Conservation (phyloP, 2,113 vertebrate species). For the Oreochromis niloticus region DNA sequence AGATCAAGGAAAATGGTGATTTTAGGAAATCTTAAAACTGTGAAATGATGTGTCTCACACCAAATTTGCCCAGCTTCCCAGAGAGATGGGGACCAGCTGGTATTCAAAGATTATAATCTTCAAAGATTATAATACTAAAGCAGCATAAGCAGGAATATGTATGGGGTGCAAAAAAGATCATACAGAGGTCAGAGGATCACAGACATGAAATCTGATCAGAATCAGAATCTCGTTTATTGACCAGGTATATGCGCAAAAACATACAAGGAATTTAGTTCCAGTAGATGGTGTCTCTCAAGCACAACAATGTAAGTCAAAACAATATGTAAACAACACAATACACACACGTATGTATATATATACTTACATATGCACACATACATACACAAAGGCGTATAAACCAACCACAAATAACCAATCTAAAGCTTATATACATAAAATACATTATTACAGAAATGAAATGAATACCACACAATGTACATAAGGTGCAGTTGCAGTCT, state of each 20-base stretch:
- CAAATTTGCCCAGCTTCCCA: not conserved
- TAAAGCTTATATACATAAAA: not conserved
- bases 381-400: not conserved
- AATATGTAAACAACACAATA: not conserved
- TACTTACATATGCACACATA: accelerated
- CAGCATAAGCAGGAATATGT: not conserved
- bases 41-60: not conserved
- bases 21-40: not conserved
- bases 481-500: not conserved
- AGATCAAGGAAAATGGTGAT: not conserved
- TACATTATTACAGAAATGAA: not conserved
- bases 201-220: not conserved
- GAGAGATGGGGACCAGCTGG: not conserved
- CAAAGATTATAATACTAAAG: not conserved
- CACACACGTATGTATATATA: too few relatives aligned
- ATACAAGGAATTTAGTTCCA: not conserved
- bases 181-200: not conserved
- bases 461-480: not conserved
- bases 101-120: not conserved
- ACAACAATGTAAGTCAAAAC: not conserved
- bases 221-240: not conserved
- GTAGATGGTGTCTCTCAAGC: not conserved
- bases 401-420: not conserved
- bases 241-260: not conserved
- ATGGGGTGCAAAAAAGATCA: not conserved